These are phyloP conservation scores for Bilobella aurantiaca DNA, from an alignment of 1,140 invertebrate genomes.

Conservation along the genomic window DNA sequence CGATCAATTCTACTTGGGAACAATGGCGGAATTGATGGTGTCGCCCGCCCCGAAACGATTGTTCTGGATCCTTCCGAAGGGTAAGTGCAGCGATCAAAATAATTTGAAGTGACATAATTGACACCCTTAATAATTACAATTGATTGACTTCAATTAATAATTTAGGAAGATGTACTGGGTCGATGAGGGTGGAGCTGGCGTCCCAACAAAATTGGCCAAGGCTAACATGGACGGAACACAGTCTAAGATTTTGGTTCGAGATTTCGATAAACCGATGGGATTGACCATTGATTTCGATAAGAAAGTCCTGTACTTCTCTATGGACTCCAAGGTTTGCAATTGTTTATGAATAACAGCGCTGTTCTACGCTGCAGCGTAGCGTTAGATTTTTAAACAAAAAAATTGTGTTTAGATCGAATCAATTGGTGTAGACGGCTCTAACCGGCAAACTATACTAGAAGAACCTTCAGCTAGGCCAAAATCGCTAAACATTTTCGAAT, in stretches of 20 bases:
- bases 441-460: conserved; percentile 56
- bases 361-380: too few species aligned
- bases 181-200: conserved; percentile 70
- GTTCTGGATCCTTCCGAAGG: conserved; percentile 83
- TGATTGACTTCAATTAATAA: conserved; percentile 23
- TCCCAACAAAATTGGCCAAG: conserved; percentile 78
- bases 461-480: conserved; percentile 64
- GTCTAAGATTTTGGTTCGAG: conserved; percentile 53
- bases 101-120: neutral
- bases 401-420: conserved; percentile 48
- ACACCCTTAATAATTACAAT: neutral
- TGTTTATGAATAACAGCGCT: too few species aligned
- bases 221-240: conserved; percentile 89
- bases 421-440: conserved; percentile 63
- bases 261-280: conserved; percentile 61
- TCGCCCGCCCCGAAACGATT: conserved; percentile 75
- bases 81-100: conserved; percentile 44
- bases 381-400: neutral
- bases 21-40: conserved; percentile 72
- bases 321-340: conserved; percentile 58
- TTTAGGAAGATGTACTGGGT: conserved; percentile 82
- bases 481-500: conserved; percentile 72
- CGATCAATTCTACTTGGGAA: conserved; percentile 80
- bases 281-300: conserved; percentile 74
- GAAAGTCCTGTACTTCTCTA: conserved; percentile 76